Evolutionary conservation across 2,113 vertebrate genomes (phyloP).

Genomic region (Ammodytes marinus): DNA sequence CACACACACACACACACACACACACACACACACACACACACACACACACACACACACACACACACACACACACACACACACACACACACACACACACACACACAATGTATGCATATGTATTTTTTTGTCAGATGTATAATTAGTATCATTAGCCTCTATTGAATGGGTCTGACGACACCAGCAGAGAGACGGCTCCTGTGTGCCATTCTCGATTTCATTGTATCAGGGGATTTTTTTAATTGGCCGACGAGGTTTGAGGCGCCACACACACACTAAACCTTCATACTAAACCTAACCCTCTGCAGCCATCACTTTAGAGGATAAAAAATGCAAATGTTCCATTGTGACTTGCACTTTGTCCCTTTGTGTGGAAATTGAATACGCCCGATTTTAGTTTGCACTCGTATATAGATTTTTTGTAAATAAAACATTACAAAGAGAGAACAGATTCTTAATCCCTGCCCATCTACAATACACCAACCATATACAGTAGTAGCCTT

Average conservation of each 20-base stretch:
- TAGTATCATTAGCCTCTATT: slow-evolving; percentile 79
- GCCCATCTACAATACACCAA: not conserved
- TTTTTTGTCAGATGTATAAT: slow-evolving; percentile 63
- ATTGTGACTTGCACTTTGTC: slow-evolving; percentile 28
- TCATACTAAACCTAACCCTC: too few relatives aligned
- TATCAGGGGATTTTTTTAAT: slow-evolving; percentile 76
- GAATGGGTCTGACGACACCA: slow-evolving; percentile 65
- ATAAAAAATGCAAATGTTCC: slow-evolving; percentile 75
- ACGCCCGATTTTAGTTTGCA: not conserved
- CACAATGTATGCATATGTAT: slow-evolving; percentile 12
- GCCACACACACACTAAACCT: not conserved
- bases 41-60: slow-evolving; percentile 37
- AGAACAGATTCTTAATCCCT: slow-evolving; percentile 25
- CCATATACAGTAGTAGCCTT: not conserved
- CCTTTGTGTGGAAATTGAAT: slow-evolving; percentile 11
- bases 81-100: not conserved
- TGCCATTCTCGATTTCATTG: slow-evolving; percentile 47
- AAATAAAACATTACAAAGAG: slow-evolving; percentile 30
- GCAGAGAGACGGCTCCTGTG: slow-evolving; percentile 55
- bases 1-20: slow-evolving; percentile 7
- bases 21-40: slow-evolving; percentile 6
- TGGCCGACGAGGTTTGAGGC: slow-evolving; percentile 62
- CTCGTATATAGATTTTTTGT: not conserved
- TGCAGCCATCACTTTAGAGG: slow-evolving; percentile 57
- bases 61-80: not conserved